phyloP scores from a whole-genome alignment of 2,888 invertebrate genomes.

The Oscheius sp. region DNA sequence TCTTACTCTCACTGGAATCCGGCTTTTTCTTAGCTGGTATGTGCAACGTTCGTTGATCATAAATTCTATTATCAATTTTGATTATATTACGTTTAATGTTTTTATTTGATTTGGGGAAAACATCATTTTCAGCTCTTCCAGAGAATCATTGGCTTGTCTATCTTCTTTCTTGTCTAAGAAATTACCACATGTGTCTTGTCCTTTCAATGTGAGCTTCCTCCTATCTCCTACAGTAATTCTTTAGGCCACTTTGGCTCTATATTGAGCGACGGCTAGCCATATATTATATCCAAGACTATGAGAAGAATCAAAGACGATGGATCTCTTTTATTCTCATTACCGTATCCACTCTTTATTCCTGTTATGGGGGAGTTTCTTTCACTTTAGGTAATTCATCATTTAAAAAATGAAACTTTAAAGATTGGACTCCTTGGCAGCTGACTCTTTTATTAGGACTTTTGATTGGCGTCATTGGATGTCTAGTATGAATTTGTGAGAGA shows the following conservation, averaged over 20 bases:
- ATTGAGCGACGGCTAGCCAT: neutral
- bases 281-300: neutral
- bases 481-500: neutral
- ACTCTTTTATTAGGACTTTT: neutral
- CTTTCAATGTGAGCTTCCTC: neutral
- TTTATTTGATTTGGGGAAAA: too few relatives aligned
- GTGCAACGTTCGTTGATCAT: neutral
- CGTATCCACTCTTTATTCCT: neutral
- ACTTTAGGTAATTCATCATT: neutral
- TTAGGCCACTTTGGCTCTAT: neutral
- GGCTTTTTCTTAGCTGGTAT: neutral
- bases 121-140: neutral
- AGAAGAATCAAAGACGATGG: neutral
- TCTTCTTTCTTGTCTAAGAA: neutral
- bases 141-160: neutral
- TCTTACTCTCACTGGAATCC: neutral
- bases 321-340: neutral
- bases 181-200: neutral
- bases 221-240: neutral
- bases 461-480: neutral
- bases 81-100: neutral
- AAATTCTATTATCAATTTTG: too few relatives aligned
- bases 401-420: too few relatives aligned
- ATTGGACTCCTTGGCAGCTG: slow-evolving; percentile 2
- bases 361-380: neutral